These are phyloP conservation scores for Habropoda laboriosa DNA, from an alignment of 1,140 invertebrate genomes.

Conservation along the genomic window DNA sequence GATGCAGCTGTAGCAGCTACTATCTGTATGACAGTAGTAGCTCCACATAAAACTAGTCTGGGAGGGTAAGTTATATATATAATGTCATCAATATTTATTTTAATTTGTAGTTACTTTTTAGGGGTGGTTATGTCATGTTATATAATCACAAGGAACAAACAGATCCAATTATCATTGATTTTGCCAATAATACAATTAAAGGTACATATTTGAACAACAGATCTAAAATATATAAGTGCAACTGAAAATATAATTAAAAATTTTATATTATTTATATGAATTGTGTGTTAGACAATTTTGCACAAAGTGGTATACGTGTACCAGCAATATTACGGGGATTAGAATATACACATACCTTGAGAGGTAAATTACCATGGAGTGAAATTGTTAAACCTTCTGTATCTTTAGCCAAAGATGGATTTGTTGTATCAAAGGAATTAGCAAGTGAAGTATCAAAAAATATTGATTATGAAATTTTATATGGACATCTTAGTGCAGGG, in stretches of 20 bases:
- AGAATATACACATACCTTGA: constrained; percentile 83
- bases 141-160: constrained; percentile 84
- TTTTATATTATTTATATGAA: constrained; percentile 27
- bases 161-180: constrained; percentile 83
- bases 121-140: constrained; percentile 88
- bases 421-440: constrained; percentile 81
- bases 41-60: constrained; percentile 86
- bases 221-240: not conserved
- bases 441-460: constrained; percentile 77
- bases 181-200: constrained; percentile 77
- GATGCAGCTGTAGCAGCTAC: constrained; percentile 87
- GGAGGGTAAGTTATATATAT: constrained; percentile 84
- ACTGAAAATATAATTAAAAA: constrained; percentile 29
- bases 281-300: constrained; percentile 63
- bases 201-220: constrained; percentile 55
- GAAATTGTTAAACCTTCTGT: constrained; percentile 85
- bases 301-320: constrained; percentile 76
- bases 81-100: not conserved
- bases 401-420: constrained; percentile 83
- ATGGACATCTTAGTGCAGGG: constrained; percentile 78
- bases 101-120: constrained; percentile 74
- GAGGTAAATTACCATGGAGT: constrained; percentile 86
- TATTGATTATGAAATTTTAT: constrained; percentile 75
- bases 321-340: constrained; percentile 84
- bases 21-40: constrained; percentile 86